Evolutionary conservation across 2,797 vertebrate genomes (phyloP).

Genomic region (Crypturellus tataupa): DNA sequence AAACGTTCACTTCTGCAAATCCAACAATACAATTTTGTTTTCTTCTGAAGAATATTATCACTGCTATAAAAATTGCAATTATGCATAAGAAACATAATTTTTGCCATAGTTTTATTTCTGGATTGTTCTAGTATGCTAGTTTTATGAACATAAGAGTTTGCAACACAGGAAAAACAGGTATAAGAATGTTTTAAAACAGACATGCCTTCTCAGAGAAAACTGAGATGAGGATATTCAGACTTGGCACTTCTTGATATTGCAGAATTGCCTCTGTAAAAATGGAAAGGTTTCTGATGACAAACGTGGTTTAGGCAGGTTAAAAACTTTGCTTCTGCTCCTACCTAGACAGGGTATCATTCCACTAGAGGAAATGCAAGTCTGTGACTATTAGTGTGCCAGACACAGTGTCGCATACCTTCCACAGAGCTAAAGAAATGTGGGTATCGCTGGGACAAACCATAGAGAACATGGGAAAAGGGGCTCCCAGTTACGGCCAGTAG

Average conservation of each 20-base stretch:
- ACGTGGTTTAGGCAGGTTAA: neutral
- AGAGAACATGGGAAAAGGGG: neutral
- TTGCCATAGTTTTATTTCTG: neutral
- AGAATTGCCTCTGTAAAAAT: neutral
- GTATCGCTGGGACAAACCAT: neutral
- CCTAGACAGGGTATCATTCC: neutral
- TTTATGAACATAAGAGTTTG: neutral
- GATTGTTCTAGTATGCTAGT: neutral
- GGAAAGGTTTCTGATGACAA: neutral
- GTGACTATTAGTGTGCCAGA: neutral
- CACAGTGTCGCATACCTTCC: neutral
- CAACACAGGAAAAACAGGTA: neutral
- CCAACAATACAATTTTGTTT: neutral
- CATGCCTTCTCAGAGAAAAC: neutral
- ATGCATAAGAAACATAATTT: neutral
- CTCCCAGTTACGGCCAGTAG: neutral
- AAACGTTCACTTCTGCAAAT: neutral
- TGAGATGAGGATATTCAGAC: neutral
- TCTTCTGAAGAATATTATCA: neutral
- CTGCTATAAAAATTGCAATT: neutral
- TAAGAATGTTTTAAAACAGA: neutral
- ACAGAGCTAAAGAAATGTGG: neutral
- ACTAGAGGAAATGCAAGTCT: rapidly evolving
- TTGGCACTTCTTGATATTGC: neutral
- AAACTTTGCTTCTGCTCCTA: neutral